These are phyloP conservation scores for Phalanger gymnotis DNA, from an alignment of 2,797 vertebrate genomes.

Conservation along the genomic window DNA sequence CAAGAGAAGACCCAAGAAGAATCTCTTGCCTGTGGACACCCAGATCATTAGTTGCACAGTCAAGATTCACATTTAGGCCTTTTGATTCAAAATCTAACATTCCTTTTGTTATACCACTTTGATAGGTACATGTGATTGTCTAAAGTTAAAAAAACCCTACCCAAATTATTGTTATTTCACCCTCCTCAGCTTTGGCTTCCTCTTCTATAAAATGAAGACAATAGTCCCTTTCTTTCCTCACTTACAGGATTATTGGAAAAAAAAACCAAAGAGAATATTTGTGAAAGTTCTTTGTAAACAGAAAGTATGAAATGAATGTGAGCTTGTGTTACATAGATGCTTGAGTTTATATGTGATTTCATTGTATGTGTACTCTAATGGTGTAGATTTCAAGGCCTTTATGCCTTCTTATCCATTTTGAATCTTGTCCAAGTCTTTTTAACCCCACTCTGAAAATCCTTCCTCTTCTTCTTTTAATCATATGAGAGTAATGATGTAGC, in stretches of 20 bases:
- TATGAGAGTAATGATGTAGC: not conserved
- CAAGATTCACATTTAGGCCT: too few relatives aligned
- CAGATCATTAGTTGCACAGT: too few relatives aligned
- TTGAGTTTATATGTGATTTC: not conserved
- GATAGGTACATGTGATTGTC: not conserved
- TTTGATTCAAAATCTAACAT: not conserved
- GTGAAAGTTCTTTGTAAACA: not conserved
- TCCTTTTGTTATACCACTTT: not conserved
- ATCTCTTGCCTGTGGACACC: too few relatives aligned
- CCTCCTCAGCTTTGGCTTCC: not conserved
- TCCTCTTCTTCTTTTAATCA: not conserved
- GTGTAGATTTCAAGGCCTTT: not conserved
- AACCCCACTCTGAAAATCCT: not conserved
- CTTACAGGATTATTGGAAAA: not conserved
- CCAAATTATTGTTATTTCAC: not conserved
- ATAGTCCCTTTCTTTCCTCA: not conserved
- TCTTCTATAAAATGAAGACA: not conserved
- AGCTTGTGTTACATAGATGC: not conserved
- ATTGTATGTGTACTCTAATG: not conserved
- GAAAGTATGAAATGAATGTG: not conserved
- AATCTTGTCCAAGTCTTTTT: too few relatives aligned
- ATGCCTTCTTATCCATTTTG: not conserved
- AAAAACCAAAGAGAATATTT: not conserved
- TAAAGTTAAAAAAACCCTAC: not conserved
- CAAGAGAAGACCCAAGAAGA: too few relatives aligned